Evolutionary conservation across 1,140 invertebrate species (phyloP).

Genomic region (Drosophila biarmipes): DNA sequence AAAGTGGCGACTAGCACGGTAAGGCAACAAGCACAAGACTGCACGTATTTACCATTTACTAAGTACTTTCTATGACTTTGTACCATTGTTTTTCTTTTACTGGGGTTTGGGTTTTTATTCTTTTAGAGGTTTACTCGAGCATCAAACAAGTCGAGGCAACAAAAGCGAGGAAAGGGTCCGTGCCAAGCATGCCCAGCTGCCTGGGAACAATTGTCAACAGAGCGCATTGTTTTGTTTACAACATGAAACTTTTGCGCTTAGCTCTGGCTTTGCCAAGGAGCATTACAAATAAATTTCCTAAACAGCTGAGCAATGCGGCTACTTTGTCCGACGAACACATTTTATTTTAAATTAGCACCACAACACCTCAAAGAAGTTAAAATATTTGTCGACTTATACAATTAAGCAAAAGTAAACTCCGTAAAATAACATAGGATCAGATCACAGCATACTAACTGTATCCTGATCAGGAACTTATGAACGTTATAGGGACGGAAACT

Average conservation of each 20-base stretch:
- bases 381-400: background rate
- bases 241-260: constrained; percentile 63
- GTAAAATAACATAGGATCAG: no score
- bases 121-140: constrained; percentile 71
- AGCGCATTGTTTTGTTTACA: constrained; percentile 70
- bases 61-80: constrained; percentile 76
- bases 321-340: constrained; percentile 29
- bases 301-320: constrained; percentile 46
- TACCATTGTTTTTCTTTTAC: constrained; percentile 50
- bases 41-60: constrained; percentile 76
- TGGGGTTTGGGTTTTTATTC: constrained; percentile 33
- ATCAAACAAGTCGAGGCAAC: constrained; percentile 75
- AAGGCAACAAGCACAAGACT: constrained; percentile 70
- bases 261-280: constrained; percentile 52
- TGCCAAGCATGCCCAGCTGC: constrained; percentile 29
- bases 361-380: background rate
- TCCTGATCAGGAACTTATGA: no score
- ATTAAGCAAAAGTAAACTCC: no score
- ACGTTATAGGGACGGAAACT: no score
- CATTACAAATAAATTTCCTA: constrained; percentile 65
- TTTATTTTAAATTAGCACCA: constrained; percentile 10
- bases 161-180: background rate
- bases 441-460: no score
- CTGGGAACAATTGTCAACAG: constrained; percentile 75
- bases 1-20: constrained; percentile 25